These are phyloP conservation scores for Ctenodactylus gundi DNA, from an alignment of 2,113 vertebrate species.

Conservation along the genomic window DNA sequence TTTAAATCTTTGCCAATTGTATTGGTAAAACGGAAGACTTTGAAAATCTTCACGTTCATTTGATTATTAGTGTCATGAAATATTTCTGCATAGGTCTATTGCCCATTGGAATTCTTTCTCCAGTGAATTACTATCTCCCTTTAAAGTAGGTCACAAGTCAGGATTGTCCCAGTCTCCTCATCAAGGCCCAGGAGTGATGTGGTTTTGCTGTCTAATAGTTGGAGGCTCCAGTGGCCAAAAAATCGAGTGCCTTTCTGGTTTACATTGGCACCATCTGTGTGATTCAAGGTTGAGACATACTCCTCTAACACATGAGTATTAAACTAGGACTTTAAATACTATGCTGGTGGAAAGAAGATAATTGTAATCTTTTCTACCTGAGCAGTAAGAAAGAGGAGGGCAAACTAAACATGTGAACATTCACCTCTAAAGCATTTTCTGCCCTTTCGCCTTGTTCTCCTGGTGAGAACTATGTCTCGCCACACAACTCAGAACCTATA, in stretches of 20 bases:
- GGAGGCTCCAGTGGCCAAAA: not conserved
- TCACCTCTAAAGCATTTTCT: not conserved
- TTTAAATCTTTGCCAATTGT: not conserved
- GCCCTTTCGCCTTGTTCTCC: not conserved
- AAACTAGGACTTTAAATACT: not conserved
- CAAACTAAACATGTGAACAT: not conserved
- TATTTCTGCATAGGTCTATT: not conserved
- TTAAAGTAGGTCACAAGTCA: not conserved
- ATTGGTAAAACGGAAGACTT: not conserved
- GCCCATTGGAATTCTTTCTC: not conserved
- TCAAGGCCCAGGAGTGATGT: not conserved
- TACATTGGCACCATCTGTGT: not conserved
- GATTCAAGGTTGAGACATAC: not conserved
- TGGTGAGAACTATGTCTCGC: slow-evolving; percentile 26
- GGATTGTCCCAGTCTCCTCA: not conserved
- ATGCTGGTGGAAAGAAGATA: not conserved
- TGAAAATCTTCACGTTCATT: not conserved
- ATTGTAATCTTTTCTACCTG: not conserved
- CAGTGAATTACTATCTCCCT: not conserved
- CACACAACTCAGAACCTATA: slow-evolving; percentile 52
- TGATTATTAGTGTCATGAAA: not conserved
- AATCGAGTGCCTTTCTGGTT: not conserved
- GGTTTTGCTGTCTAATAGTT: not conserved
- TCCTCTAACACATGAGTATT: not conserved
- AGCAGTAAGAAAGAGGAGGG: not conserved